Evolutionary conservation across 1,140 invertebrate species (phyloP).

Genomic region (Lutraria rhynchaena): DNA sequence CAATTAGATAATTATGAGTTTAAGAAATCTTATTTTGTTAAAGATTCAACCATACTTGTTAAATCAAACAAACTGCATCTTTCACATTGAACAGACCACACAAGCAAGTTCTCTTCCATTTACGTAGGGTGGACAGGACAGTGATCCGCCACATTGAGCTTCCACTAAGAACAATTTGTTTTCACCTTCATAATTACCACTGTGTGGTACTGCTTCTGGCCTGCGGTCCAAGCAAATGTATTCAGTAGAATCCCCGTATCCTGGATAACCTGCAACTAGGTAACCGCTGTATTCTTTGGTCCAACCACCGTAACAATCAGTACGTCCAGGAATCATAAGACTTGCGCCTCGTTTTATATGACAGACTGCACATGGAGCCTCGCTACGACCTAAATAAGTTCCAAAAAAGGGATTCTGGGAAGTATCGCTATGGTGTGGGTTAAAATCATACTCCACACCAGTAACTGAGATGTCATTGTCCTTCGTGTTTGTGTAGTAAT

Average conservation of each 20-base stretch:
- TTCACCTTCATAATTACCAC: constrained; percentile 22
- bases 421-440: not conserved
- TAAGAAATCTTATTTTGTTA: no score
- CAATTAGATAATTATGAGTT: no score
- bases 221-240: constrained; percentile 62
- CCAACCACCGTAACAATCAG: constrained; percentile 58
- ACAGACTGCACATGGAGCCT: constrained; percentile 64
- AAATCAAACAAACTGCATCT: no score
- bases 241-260: constrained; percentile 32
- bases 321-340: constrained; percentile 63
- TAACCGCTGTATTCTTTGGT: constrained; percentile 63
- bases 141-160: constrained; percentile 30
- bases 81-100: constrained; percentile 70
- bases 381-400: not conserved
- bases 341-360: constrained; percentile 8
- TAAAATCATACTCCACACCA: constrained; percentile 34
- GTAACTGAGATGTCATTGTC: constrained; percentile 38
- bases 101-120: constrained; percentile 62
- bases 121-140: constrained; percentile 65
- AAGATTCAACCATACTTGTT: no score
- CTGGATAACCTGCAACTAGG: constrained; percentile 51
- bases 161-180: constrained; percentile 59
- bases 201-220: constrained; percentile 39
- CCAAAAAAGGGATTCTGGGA: not conserved
- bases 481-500: not conserved